Evolutionary conservation across 2,888 invertebrate species (phyloP).

Genomic region (Calliphora vomitoria): DNA sequence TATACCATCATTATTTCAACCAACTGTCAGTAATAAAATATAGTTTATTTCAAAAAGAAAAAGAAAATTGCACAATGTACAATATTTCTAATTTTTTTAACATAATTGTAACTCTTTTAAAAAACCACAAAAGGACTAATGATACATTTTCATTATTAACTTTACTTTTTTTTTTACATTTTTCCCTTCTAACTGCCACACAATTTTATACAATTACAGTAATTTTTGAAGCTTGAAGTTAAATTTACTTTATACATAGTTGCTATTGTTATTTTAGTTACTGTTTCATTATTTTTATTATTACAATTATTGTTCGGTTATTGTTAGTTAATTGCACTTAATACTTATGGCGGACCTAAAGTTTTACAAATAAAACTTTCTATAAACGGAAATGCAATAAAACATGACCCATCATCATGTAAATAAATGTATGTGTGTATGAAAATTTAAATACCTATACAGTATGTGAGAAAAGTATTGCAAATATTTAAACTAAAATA

Average conservation of each 20-base stretch:
- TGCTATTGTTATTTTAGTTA: conserved; percentile 5
- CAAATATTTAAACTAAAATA: background rate
- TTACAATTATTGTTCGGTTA: conserved; percentile 24
- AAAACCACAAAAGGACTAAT: conserved; percentile 18
- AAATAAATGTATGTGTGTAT: background rate
- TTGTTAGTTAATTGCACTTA: conserved; percentile 48
- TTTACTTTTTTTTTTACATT: background rate
- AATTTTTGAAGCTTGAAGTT: conserved; percentile 39
- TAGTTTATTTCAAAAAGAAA: background rate
- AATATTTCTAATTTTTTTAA: conserved; percentile 7
- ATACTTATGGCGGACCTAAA: conserved; percentile 5
- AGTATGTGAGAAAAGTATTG: background rate
- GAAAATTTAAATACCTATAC: background rate
- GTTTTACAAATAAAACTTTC: conserved; percentile 26
- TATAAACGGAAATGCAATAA: conserved; percentile 35
- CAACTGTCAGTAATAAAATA: background rate
- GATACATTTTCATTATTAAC: background rate
- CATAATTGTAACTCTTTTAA: background rate
- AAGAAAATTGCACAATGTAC: conserved; percentile 15
- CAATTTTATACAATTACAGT: conserved; percentile 17
- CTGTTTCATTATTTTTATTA: conserved; percentile 26
- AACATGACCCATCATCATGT: background rate
- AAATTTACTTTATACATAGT: background rate
- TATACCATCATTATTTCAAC: background rate
- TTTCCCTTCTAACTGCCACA: background rate